These are phyloP conservation scores for Calycopis cecrops DNA, from an alignment of 1,140 invertebrate species.

Conservation along the genomic window DNA sequence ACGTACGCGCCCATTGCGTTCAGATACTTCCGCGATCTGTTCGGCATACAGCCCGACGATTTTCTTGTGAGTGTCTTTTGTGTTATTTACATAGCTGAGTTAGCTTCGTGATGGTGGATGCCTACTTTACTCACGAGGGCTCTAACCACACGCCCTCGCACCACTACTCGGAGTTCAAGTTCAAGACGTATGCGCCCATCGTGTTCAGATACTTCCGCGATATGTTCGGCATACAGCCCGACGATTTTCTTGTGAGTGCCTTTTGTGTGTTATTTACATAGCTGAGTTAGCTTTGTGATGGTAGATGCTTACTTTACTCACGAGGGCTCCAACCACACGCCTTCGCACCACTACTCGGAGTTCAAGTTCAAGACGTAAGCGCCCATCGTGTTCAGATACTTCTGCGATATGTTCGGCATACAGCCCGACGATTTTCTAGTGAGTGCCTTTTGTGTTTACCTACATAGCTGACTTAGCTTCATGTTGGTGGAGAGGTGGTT, in stretches of 20 bases:
- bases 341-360: conserved; percentile 92
- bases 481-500: conserved; percentile 98
- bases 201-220: conserved; percentile 99
- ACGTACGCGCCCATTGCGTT: conserved; percentile 99
- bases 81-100: too few relatives aligned
- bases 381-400: conserved; percentile 99
- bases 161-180: conserved; percentile 94
- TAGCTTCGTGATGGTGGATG: conserved; percentile 99
- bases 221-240: conserved; percentile 98
- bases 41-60: conserved; percentile 99
- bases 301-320: conserved; percentile 96
- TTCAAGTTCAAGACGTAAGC: conserved; percentile 99
- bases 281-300: too few relatives aligned
- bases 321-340: conserved; percentile 91
- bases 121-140: conserved; percentile 94
- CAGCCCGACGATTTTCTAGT: conserved; percentile 99
- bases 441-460: conserved; percentile 46
- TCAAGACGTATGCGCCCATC: conserved; percentile 99
- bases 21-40: conserved; percentile 98
- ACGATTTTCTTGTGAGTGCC: conserved; percentile 95
- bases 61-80: conserved; percentile 88
- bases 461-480: too few relatives aligned
- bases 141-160: conserved; percentile 93
- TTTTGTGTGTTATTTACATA: too few relatives aligned
- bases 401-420: conserved; percentile 98